These are phyloP conservation scores for Vombatus ursinus DNA, from an alignment of 2,113 vertebrate species.

Conservation along the genomic window DNA sequence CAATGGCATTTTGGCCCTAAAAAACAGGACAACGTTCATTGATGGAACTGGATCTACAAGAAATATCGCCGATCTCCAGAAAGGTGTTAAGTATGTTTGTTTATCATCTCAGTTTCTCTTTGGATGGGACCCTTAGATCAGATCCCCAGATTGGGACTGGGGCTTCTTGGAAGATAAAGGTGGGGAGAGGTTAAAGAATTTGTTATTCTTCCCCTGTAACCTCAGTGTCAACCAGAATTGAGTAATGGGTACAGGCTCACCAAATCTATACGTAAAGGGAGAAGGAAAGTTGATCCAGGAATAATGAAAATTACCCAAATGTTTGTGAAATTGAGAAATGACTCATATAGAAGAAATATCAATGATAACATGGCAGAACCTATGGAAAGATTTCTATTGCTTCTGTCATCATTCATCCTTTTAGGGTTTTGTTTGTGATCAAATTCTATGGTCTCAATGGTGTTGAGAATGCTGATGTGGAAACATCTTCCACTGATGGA, in stretches of 20 bases:
- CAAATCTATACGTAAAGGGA: background rate
- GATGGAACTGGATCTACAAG: conserved; percentile 88
- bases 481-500: background rate
- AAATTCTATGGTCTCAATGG: background rate
- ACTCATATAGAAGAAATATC: conserved; percentile 4
- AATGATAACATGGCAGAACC: conserved; percentile 13
- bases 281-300: conserved; percentile 36
- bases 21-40: conserved; percentile 89
- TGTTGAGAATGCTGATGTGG: background rate
- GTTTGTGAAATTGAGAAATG: conserved; percentile 28
- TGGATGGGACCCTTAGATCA: background rate
- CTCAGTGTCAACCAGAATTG: background rate
- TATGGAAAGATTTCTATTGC: background rate
- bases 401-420: background rate
- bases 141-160: background rate
- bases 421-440: background rate
- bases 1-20: conserved; percentile 90
- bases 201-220: background rate
- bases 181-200: background rate
- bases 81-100: conserved; percentile 91
- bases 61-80: conserved; percentile 89
- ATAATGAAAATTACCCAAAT: background rate
- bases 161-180: background rate
- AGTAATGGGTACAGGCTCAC: conserved; percentile 13
- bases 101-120: background rate